Conservation (phyloP, 2,113 vertebrate genomes). For the Bungarus multicinctus region DNA sequence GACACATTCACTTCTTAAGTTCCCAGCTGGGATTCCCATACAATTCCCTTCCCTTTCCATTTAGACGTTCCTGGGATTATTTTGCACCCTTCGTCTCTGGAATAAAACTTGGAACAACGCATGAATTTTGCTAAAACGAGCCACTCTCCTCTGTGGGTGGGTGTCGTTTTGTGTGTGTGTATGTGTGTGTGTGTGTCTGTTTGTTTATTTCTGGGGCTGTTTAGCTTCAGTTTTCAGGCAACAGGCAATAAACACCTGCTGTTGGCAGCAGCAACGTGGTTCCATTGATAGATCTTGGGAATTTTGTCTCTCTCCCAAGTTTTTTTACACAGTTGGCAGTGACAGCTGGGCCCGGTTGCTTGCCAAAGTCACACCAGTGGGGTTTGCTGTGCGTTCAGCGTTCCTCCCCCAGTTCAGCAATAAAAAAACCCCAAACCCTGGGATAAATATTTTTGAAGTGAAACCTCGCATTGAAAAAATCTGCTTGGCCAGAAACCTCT, state of each 20-base stretch:
- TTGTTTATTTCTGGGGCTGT: constrained; percentile 26
- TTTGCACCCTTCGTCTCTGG: neutral
- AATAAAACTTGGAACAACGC: neutral
- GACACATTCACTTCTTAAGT: neutral
- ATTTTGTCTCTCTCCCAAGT: neutral
- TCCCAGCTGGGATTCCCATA: neutral
- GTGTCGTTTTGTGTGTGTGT: neutral
- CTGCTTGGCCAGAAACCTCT: neutral
- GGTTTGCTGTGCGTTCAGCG: too few species aligned
- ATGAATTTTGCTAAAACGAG: neutral
- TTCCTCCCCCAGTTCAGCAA: neutral
- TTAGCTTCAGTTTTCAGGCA: constrained; percentile 7
- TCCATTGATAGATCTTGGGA: constrained; percentile 5
- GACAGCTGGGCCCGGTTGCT: neutral
- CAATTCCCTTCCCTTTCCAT: neutral
- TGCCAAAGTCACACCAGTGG: neutral
- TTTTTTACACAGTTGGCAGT: neutral
- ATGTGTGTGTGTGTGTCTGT: neutral
- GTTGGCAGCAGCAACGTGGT: neutral
- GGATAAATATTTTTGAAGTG: neutral
- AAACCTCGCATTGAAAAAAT: neutral
- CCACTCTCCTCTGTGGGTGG: neutral
- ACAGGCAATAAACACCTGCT: constrained; percentile 26
- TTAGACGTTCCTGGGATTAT: neutral
- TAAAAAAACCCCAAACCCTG: neutral